These are phyloP conservation scores for Eulemur mongoz DNA, from an alignment of 2,797 vertebrate species.

Conservation along the genomic window DNA sequence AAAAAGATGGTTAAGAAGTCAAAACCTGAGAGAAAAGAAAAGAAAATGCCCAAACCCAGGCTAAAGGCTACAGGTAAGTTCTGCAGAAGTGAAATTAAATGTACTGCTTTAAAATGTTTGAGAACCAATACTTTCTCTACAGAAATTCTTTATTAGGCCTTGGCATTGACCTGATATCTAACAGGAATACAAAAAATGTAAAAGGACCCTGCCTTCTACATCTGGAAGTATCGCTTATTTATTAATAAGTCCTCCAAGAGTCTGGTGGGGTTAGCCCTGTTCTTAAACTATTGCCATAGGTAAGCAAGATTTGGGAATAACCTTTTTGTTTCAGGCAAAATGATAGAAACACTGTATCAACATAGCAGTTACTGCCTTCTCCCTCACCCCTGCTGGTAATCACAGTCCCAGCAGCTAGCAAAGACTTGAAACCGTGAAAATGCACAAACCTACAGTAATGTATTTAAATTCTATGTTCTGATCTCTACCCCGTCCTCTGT, in stretches of 20 bases:
- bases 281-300: neutral
- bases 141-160: neutral
- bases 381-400: too few species aligned
- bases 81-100: neutral
- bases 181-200: neutral
- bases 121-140: neutral
- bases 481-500: neutral
- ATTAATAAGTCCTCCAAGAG: neutral
- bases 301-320: neutral
- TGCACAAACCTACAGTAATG: neutral
- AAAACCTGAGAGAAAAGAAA: slow-evolving; percentile 96
- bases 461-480: neutral
- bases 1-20: slow-evolving; percentile 96
- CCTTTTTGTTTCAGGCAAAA: neutral
- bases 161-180: neutral
- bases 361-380: neutral
- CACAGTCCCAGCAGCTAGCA: neutral
- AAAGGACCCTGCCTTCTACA: neutral
- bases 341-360: neutral
- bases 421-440: neutral
- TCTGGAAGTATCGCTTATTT: neutral
- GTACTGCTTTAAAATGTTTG: slow-evolving; percentile 5
- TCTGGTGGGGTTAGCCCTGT: neutral
- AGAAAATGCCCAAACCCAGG: slow-evolving; percentile 98
- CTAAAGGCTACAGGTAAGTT: slow-evolving; percentile 98